A percentile compares a stretch with the other conserved stretches of the same genome.
phyloP scores from a whole-genome alignment of 2,113 vertebrate genomes.

The Sapajus apella region DNA sequence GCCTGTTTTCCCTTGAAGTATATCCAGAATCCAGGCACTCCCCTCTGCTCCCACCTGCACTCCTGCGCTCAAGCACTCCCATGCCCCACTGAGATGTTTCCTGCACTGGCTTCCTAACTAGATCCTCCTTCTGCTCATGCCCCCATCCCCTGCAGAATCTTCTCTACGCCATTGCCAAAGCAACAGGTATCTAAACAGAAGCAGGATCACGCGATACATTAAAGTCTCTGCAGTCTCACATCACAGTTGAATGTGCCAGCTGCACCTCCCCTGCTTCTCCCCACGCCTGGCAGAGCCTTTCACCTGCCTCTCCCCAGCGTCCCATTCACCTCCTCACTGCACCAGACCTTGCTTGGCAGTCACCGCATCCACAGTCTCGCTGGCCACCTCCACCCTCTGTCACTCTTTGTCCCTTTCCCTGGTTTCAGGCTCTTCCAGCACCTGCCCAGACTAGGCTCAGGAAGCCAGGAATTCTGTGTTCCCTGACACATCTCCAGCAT shows the following conservation, averaged over 20 bases:
- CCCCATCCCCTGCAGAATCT: not conserved
- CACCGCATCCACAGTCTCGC: not conserved
- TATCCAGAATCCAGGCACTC: accelerated
- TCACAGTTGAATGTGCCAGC: accelerated
- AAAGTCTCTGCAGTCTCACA: not conserved
- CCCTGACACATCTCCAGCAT: not conserved
- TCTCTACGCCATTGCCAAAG: not conserved
- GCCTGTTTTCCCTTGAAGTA: not conserved
- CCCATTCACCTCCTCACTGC: not conserved
- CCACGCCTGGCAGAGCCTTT: not conserved
- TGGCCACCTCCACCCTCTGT: not conserved
- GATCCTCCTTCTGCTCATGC: not conserved
- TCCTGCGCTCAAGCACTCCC: not conserved
- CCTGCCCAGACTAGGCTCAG: not conserved
- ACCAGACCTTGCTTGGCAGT: accelerated
- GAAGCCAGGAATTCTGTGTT: not conserved
- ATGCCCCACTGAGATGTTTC: accelerated
- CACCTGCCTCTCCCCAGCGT: accelerated
- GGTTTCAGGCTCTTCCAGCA: not conserved
- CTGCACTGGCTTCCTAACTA: not conserved
- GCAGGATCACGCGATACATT: not conserved
- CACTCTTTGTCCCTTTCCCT: not conserved
- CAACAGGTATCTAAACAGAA: no score
- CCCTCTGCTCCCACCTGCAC: accelerated
- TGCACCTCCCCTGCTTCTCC: accelerated